Evolutionary conservation across 2,797 vertebrate genomes (phyloP).

Genomic region (Picus viridis): DNA sequence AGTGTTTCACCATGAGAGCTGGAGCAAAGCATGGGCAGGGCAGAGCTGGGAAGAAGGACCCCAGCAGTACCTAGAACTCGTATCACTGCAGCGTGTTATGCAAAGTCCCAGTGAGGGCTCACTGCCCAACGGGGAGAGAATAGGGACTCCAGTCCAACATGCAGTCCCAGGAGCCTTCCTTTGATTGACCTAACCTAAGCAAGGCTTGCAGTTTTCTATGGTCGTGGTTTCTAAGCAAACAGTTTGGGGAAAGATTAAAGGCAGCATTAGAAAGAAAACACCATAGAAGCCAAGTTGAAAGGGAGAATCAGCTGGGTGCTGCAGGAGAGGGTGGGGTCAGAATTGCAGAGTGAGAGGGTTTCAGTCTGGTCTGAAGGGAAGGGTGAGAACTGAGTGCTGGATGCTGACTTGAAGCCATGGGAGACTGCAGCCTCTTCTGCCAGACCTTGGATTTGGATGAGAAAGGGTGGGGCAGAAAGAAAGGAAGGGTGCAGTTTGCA

Average conservation of each 20-base stretch:
- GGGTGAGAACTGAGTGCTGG: background rate
- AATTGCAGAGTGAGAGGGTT: conserved; percentile 21
- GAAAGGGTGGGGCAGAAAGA: conserved; percentile 43
- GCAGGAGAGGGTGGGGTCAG: conserved; percentile 46
- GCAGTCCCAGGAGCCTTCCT: background rate
- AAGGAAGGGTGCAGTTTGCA: conserved; percentile 10
- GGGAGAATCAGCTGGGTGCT: conserved; percentile 11
- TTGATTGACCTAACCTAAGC: background rate
- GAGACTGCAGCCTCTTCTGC: background rate
- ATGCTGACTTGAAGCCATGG: background rate
- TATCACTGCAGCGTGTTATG: background rate
- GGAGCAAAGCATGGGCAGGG: background rate
- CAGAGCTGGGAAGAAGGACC: background rate
- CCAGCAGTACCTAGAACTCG: background rate
- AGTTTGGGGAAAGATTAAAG: background rate
- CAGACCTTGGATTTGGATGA: background rate
- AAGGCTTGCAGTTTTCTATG: background rate
- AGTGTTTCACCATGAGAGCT: background rate
- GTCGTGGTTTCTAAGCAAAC: background rate
- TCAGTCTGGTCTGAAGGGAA: background rate
- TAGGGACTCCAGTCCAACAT: background rate
- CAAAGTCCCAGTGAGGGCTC: background rate
- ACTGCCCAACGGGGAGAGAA: accelerated
- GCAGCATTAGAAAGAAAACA: background rate
- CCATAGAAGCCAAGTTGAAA: background rate